Evolutionary conservation across 2,888 invertebrate genomes (phyloP), one percentile per base, ranked within the genome.

Genomic region (Melangyna quadrimaculata): DNA sequence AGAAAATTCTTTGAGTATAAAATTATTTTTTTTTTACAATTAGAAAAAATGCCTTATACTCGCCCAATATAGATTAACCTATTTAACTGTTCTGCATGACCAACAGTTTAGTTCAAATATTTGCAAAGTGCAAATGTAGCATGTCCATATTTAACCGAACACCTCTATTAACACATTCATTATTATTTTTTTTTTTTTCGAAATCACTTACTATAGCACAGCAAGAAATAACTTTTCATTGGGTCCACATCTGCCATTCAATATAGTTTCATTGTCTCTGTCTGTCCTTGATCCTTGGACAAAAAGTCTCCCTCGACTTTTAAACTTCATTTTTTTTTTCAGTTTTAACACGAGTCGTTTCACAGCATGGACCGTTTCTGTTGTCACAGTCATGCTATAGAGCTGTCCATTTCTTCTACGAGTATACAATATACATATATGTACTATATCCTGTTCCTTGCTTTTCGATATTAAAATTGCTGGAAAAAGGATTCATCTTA

Each of bases 401-500:
- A 12, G 32, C 14, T n/a, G 24, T n/a, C 51, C 24, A 24, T 14
- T n/a, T 27, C 24, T 24, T 24, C 24, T 14, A 24, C 12, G n/a
- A n/a, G 51, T 14, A 24, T 24, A 24, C 14, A 22, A 7, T 48
- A n/a, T 40, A 40, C 5, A n/a, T 0, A 2, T 43, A 43, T 7
- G 2, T 0, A 37, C n/a, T 40, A 24, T 14, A n/a, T 65, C 29
- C 67, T 14, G 14, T 51, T 67, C 2, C 51, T 70, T 77, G 65
- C 69, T 67, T 77, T n/a, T 32, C 19, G 24, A 40, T 78, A 63
- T 71, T 65, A 37, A 78, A 55, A 59, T 59, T 70, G 59, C 24
- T 45, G 57, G 17, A 55, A 75, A 65, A 75, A 65, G 80, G 69
- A 75, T 75, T 74, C 74, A 80, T 59, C 70, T 80, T 70, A 71